These are phyloP conservation scores for Erebia epiphron DNA, from an alignment of 2,888 invertebrate genomes.

Conservation along the genomic window DNA sequence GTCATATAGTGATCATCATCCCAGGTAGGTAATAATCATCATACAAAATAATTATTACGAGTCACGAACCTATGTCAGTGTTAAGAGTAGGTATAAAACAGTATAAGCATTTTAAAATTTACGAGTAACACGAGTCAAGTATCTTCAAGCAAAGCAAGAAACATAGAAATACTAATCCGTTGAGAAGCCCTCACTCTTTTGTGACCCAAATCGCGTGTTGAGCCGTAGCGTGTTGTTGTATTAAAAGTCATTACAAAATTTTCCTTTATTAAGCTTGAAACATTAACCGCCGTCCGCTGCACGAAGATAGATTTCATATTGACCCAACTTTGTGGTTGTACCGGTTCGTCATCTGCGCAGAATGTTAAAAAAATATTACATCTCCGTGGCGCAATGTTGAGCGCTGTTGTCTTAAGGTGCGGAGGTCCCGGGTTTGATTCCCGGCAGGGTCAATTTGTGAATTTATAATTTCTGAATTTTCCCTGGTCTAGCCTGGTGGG, in stretches of 20 bases:
- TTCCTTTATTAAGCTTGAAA: constrained; percentile 76
- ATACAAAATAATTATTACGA: neutral
- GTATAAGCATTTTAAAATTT: too few relatives aligned
- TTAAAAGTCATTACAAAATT: constrained; percentile 79
- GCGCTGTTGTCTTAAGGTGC: too few relatives aligned
- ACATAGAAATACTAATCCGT: neutral
- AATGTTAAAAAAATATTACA: constrained; percentile 59
- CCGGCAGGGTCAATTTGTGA: too few relatives aligned
- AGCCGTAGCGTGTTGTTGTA: constrained; percentile 69
- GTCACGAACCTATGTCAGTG: too few relatives aligned
- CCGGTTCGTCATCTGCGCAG: constrained; percentile 68
- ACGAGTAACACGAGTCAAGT: too few relatives aligned
- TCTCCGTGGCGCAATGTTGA: too few relatives aligned
- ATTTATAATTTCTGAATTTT: too few relatives aligned
- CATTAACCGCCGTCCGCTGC: constrained; percentile 69
- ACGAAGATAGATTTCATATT: constrained; percentile 78
- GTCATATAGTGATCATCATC: too few relatives aligned
- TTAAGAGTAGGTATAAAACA: too few relatives aligned
- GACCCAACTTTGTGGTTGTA: constrained; percentile 65
- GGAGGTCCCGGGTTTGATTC: too few relatives aligned
- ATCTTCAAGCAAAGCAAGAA: neutral
- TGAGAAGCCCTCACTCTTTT: constrained; percentile 19
- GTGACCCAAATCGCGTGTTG: constrained; percentile 61
- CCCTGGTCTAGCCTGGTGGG: too few relatives aligned
- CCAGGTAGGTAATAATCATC: neutral